phyloP scores from a whole-genome alignment of 1,140 invertebrate species.

The Patella vulgata region DNA sequence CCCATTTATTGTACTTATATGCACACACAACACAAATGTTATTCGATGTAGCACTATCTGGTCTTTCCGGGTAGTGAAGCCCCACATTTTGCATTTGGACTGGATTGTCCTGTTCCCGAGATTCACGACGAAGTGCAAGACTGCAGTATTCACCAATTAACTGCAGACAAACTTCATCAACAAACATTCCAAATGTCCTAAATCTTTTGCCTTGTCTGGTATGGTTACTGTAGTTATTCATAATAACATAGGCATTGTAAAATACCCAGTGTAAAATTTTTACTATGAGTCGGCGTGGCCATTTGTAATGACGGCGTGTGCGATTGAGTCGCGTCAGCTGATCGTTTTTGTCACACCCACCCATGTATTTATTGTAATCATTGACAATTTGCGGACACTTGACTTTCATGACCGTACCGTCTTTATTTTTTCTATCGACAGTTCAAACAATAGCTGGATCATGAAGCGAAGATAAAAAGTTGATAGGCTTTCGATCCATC shows the following conservation, averaged over 20 bases:
- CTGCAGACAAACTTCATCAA: constrained; percentile 11
- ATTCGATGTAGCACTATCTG: background rate
- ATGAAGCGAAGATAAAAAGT: no score
- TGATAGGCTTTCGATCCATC: no score
- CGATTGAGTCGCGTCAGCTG: no score
- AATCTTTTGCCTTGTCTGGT: constrained; percentile 5
- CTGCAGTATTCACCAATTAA: constrained; percentile 9
- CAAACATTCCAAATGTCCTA: constrained; percentile 12
- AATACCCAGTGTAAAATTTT: constrained; percentile 13
- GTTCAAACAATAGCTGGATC: no score
- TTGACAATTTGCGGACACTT: no score
- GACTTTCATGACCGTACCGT: no score
- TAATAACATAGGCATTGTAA: constrained; percentile 21
- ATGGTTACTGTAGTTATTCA: constrained; percentile 5
- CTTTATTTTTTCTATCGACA: no score
- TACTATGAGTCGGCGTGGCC: constrained; percentile 14
- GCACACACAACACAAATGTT: constrained; percentile 21
- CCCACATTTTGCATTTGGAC: background rate
- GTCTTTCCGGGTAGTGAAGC: background rate
- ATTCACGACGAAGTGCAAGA: background rate
- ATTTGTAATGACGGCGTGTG: constrained; percentile 12
- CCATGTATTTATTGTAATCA: no score
- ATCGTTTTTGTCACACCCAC: no score
- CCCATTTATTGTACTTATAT: constrained; percentile 8
- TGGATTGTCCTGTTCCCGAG: background rate